Base-by-base conservation (phyloP, 2,797 vertebrate species). In the Microchirus variegatus region DNA sequence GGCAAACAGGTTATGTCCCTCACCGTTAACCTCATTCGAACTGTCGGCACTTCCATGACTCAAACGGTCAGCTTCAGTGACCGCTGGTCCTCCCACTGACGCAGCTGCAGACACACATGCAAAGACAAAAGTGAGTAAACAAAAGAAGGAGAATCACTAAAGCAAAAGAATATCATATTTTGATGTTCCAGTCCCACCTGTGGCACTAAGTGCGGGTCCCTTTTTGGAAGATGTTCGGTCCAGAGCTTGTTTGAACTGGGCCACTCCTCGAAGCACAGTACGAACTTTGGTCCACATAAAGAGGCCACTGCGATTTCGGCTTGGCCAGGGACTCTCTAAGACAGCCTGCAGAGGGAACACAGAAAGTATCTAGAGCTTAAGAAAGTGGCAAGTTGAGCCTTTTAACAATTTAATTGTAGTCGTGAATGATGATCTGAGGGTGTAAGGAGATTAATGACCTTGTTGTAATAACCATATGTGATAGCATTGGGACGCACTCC, bases 241-340 rank as follows among this genome's bases (percentile, higher is more conserved):
- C 31, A 95, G 82, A 31, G 92, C 90, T 11, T 93, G 94, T 65
- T 94, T 96, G 89, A 99, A 99, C 55, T 97, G 97, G 3, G 91
- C 90, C 63, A 97, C 94, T 53, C 95, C 96, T 17, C 81, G 93
- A 31, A 99, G 73, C 49, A 99, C 93, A 31, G 98, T 98, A 4
- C 96, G 93, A 53, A 99, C 86, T 86, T 98, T 99, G 65, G 95
- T 96, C 98, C 98, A 99, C 83, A 99, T 94, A 77, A 98, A 98
- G 65, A 92, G 91, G 42, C 97, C 97, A 13, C 97, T 97, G 15
- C 95, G 95, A 80, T 95, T 98, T 67, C 93, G 92, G 77, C 95
- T 96, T 2, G 98, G 97, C 98, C 98, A 99, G 0, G 95, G 93
- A 76, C 96, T 95, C 84, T 99, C 96, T 76, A 99, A 85, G 80